phyloP scores from a whole-genome alignment of 2,113 vertebrate genomes.

The Turnix velox region DNA sequence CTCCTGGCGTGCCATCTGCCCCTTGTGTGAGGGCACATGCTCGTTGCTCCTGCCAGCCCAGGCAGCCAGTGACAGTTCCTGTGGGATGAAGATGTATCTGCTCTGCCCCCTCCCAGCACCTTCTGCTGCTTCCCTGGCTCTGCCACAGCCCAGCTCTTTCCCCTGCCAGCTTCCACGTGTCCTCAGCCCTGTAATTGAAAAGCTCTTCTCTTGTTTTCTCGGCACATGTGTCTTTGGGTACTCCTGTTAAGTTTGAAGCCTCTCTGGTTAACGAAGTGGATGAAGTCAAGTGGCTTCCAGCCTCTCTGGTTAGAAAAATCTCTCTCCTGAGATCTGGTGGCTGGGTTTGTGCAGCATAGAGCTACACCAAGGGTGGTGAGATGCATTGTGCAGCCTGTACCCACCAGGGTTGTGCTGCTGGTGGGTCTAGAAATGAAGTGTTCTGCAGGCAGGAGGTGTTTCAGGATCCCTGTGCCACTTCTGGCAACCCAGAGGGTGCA shows the following conservation, averaged over 20 bases:
- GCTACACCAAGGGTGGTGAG: accelerated
- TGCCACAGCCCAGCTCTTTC: not conserved
- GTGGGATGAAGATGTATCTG: slow-evolving; percentile 57
- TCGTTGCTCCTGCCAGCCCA: not conserved
- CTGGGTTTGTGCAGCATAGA: not conserved
- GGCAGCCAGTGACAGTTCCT: not conserved
- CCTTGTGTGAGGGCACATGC: not conserved
- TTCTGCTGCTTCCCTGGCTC: not conserved
- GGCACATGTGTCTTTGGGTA: accelerated
- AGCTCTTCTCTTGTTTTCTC: accelerated
- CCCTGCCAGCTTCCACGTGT: not conserved
- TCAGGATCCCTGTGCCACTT: not conserved
- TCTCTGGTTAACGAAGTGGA: not conserved
- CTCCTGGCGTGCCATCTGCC: slow-evolving; percentile 23
- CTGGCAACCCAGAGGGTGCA: not conserved
- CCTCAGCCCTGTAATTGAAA: not conserved
- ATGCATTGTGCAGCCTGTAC: not conserved
- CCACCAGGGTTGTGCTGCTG: accelerated
- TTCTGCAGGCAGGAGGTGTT: not conserved
- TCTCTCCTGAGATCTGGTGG: not conserved
- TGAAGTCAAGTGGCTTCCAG: not conserved
- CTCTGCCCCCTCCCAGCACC: slow-evolving; percentile 15
- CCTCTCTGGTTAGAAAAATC: not conserved
- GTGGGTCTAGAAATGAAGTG: accelerated
- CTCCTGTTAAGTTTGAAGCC: not conserved